Conservation (phyloP, 1,140 invertebrate genomes). For the Laupala kohalensis region DNA sequence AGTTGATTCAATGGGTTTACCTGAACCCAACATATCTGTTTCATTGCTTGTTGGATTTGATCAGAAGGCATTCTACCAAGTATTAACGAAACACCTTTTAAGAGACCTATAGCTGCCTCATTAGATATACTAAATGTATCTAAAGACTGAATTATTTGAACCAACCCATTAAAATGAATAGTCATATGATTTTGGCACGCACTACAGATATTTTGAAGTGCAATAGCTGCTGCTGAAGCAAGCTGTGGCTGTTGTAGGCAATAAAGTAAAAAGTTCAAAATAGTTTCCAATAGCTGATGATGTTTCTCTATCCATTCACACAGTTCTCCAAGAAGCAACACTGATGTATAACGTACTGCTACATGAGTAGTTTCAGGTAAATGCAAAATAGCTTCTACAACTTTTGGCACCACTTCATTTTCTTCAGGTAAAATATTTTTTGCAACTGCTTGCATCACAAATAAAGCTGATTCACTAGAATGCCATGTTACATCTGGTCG, state of each 20-base stretch:
- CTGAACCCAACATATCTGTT: slow-evolving; percentile 66
- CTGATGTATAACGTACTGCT: slow-evolving; percentile 77
- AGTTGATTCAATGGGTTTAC: slow-evolving; percentile 49
- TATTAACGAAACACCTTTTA: slow-evolving; percentile 63
- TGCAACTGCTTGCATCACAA: slow-evolving; percentile 89
- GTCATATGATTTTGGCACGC: slow-evolving; percentile 69
- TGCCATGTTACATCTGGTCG: slow-evolving; percentile 69
- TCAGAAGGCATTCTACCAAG: slow-evolving; percentile 43
- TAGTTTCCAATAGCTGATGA: slow-evolving; percentile 57
- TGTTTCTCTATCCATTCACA: slow-evolving; percentile 92
- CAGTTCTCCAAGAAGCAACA: slow-evolving; percentile 80
- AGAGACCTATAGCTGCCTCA: slow-evolving; percentile 64
- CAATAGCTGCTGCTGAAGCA: slow-evolving; percentile 59
- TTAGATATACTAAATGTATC: slow-evolving; percentile 69
- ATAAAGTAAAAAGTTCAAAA: slow-evolving; percentile 63
- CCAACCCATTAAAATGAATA: slow-evolving; percentile 62
- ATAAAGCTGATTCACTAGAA: slow-evolving; percentile 83
- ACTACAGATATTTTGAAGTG: slow-evolving; percentile 60
- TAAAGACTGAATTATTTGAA: slow-evolving; percentile 64
- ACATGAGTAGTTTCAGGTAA: slow-evolving; percentile 74
- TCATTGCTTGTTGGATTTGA: slow-evolving; percentile 54
- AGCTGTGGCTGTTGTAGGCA: slow-evolving; percentile 61
- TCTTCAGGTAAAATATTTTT: slow-evolving; percentile 90
- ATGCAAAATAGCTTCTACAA: slow-evolving; percentile 78
- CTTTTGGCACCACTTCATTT: slow-evolving; percentile 81